A percentile compares a stretch with the other conserved stretches of the same genome.
Evolutionary conservation across 2,888 invertebrate species (phyloP).

Genomic region (Suillia variegata): DNA sequence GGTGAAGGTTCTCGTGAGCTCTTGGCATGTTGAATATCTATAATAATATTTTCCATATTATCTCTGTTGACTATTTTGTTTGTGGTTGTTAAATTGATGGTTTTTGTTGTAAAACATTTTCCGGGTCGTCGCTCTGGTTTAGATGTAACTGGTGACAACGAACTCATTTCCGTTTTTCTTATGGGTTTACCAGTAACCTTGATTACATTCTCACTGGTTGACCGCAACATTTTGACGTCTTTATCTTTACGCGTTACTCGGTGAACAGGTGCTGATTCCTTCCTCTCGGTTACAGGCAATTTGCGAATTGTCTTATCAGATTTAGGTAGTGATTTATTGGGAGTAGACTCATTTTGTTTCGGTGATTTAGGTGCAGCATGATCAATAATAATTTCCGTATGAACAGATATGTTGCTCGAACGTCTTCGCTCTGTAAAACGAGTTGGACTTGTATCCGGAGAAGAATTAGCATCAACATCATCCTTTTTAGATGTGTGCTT

Average conservation of each 20-base stretch:
- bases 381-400: slow-evolving; percentile 54
- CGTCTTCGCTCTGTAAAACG: slow-evolving; percentile 47
- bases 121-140: slow-evolving; percentile 43
- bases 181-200: slow-evolving; percentile 59
- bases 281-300: slow-evolving; percentile 58
- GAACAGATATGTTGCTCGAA: slow-evolving; percentile 54
- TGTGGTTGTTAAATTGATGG: slow-evolving; percentile 62
- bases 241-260: slow-evolving; percentile 61
- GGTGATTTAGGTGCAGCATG: slow-evolving; percentile 46
- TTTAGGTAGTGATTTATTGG: slow-evolving; percentile 27
- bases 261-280: slow-evolving; percentile 60
- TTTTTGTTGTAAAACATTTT: slow-evolving; percentile 65
- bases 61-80: slow-evolving; percentile 64
- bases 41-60: slow-evolving; percentile 67
- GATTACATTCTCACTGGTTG: slow-evolving; percentile 66
- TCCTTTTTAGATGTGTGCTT: slow-evolving; percentile 42
- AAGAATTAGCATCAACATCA: slow-evolving; percentile 40
- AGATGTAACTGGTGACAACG: slow-evolving; percentile 32
- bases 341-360: slow-evolving; percentile 6
- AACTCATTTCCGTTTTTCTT: slow-evolving; percentile 40
- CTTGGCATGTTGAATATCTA: slow-evolving; percentile 74
- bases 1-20: slow-evolving; percentile 79
- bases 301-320: slow-evolving; percentile 42
- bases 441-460: slow-evolving; percentile 48
- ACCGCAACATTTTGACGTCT: slow-evolving; percentile 64